Evolutionary conservation across 2,888 invertebrate species (phyloP).

Genomic region (Deroplatys truncata): DNA sequence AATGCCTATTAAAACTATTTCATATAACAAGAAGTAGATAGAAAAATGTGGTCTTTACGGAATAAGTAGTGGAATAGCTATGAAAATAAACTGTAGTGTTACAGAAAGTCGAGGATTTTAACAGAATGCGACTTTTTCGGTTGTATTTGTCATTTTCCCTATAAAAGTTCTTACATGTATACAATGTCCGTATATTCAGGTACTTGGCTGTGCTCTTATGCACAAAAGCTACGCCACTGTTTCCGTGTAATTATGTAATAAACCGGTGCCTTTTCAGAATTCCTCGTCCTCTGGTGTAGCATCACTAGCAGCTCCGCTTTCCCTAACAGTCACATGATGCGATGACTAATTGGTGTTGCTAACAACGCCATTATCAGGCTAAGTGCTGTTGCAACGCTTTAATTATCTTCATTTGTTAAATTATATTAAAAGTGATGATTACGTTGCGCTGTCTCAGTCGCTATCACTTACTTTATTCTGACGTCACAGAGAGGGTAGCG

Average conservation of each 20-base stretch:
- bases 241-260: neutral
- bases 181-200: no score
- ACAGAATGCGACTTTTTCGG: no score
- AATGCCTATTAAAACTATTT: no score
- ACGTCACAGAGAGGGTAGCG: neutral
- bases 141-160: no score
- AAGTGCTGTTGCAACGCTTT: neutral
- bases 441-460: neutral
- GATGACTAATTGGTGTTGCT: neutral
- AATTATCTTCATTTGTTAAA: slow-evolving; percentile 1
- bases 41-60: no score
- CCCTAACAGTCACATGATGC: neutral
- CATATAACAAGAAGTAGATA: no score
- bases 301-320: neutral
- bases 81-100: no score
- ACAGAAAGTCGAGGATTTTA: no score
- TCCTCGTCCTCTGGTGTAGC: neutral
- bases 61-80: no score
- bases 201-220: neutral
- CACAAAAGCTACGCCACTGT: neutral
- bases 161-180: no score
- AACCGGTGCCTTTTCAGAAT: neutral
- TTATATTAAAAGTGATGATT: neutral
- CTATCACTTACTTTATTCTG: neutral
- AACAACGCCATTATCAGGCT: neutral